Percentiles rank a stretch among this genome's conserved stretches.
Conservation (phyloP, 1,140 invertebrate genomes). For the Hypsibius dujardini region DNA sequence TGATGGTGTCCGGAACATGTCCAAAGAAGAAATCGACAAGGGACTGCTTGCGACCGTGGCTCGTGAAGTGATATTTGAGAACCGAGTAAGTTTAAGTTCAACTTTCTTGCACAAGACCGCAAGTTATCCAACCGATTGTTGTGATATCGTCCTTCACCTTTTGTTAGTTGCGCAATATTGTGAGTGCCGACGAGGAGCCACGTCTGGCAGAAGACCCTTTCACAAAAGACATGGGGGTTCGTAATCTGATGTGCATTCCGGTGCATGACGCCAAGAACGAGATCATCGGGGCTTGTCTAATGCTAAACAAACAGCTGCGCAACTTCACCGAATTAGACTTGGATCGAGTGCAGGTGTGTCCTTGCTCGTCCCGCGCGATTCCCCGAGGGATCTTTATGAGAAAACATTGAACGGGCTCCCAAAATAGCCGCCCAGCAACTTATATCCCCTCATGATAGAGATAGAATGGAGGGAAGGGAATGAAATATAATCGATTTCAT, state of each 20-base stretch:
- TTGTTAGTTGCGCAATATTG: conserved; percentile 53
- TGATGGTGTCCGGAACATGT: neutral
- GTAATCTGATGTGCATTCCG: conserved; percentile 44
- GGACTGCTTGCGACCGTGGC: neutral
- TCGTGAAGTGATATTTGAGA: neutral
- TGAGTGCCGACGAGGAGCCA: conserved; percentile 43
- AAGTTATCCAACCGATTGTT: too few relatives aligned
- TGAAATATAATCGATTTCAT: too few relatives aligned
- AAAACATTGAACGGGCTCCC: too few relatives aligned
- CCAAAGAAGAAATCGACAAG: neutral
- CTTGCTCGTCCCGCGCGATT: too few relatives aligned
- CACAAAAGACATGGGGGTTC: conserved; percentile 26
- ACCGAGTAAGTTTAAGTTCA: neutral
- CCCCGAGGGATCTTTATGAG: too few relatives aligned
- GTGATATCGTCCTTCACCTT: too few relatives aligned
- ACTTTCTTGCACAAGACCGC: too few relatives aligned
- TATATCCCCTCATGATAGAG: too few relatives aligned
- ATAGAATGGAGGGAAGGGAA: too few relatives aligned
- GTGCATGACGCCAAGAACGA: conserved; percentile 68
- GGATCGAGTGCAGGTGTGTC: conserved; percentile 7
- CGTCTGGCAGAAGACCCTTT: conserved; percentile 35
- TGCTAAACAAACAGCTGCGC: conserved; percentile 63
- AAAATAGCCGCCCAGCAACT: too few relatives aligned
- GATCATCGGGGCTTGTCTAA: conserved; percentile 75
- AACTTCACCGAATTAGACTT: conserved; percentile 21